Evolutionary conservation across 2,888 invertebrate species (phyloP), one percentile per base, ranked within the genome.

Genomic region (Eupeodes latifasciatus): DNA sequence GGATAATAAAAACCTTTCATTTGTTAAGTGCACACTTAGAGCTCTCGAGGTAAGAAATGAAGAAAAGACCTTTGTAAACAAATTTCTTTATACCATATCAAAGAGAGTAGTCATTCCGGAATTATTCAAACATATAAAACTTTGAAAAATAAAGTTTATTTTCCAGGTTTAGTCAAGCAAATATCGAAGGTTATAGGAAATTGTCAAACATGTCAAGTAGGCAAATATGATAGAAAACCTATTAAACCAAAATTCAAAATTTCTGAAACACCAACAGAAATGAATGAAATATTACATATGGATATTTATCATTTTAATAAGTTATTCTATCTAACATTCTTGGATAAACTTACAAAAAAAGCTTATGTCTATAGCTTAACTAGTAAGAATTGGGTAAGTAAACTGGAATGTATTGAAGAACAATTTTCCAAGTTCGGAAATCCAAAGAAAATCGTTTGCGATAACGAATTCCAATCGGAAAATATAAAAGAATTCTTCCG

Each of bases 191-290:
- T 71, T 1, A 77, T 64, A 47, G 71, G 71, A 14, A 77, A 71
- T 16, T 71, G 69, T 12, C 71, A 27, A 27, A 57, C 12, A 49
- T 76, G 67, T 57, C 1, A 36, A 12, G 51, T 66, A 14, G 72
- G 62, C 0, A 74, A 81, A 57, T 80, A 67, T 14, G 72, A 72
- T 57, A n/a, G 72, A 5, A 81, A 67, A 51, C 67, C 75, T n/a
- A 67, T 81, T 10, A 67, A 67, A 61, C 2, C 12, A 4, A 77
- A 82, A 47, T 62, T 34, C 16, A 34, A 82, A 62, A n/a, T 82
- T 6, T 76, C 62, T 16, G 19, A 81, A 61, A 75, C 75, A 49
- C 61, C 66, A 2, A 47, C 3, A 49, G 72, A 64, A 16, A 71
- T 71, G 11, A 74, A 69, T 47, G n/a, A 81, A 27, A 19, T 82